A percentile compares a stretch with the other conserved stretches of the same genome.
Conservation (phyloP, 2,113 vertebrate species). For the Ovis canadensis region DNA sequence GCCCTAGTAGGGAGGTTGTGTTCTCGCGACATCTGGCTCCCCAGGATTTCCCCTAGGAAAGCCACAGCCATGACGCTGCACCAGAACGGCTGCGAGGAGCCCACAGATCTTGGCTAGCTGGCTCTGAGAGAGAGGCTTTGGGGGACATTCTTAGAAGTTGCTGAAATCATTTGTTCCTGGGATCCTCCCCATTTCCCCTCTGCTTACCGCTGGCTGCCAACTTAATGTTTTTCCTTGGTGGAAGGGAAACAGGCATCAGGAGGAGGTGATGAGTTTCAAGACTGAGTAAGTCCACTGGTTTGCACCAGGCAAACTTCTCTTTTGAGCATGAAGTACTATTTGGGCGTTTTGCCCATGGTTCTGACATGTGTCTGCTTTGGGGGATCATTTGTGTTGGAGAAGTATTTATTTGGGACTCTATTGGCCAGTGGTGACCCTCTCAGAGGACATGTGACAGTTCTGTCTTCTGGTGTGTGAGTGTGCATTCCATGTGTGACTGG, state of each 20-base stretch:
- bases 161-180: background rate
- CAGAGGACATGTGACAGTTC: background rate
- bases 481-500: background rate
- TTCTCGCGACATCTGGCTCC: background rate
- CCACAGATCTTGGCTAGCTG: background rate
- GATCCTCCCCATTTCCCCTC: background rate
- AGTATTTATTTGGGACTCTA: background rate
- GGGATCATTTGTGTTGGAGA: background rate
- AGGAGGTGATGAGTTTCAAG: background rate
- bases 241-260: background rate
- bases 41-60: background rate
- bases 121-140: background rate
- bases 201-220: background rate
- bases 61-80: background rate
- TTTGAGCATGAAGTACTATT: background rate
- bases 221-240: background rate
- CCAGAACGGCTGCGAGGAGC: fast-evolving
- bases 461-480: background rate
- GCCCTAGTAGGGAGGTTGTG: background rate
- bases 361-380: background rate
- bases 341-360: background rate
- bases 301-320: background rate
- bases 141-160: background rate
- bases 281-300: background rate
- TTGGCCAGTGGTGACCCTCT: background rate